Percentiles rank a stretch among this genome's conserved stretches.
Conservation (phyloP, 2,888 invertebrate genomes). For the Netelia virgata region DNA sequence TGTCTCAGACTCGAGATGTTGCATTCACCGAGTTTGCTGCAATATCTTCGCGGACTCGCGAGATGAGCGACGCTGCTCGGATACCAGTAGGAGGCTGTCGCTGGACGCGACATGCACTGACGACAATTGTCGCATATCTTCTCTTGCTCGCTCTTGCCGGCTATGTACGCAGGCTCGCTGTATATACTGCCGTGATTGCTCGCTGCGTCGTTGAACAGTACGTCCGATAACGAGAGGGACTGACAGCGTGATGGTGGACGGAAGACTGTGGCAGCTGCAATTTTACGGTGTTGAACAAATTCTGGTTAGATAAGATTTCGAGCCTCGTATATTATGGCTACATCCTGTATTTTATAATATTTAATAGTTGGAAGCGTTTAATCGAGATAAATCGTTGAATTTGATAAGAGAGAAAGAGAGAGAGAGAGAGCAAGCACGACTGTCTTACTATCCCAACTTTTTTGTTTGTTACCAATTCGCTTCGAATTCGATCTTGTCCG, state of each 20-base stretch:
- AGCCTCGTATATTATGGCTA: neutral
- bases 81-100: slow-evolving; percentile 89
- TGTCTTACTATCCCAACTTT: no score
- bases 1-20: slow-evolving; percentile 91
- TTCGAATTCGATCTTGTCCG: neutral
- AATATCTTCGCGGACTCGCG: slow-evolving; percentile 89
- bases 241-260: slow-evolving; percentile 89
- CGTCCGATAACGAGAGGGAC: slow-evolving; percentile 90
- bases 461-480: slow-evolving; percentile 55
- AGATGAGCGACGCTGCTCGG: slow-evolving; percentile 84
- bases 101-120: slow-evolving; percentile 89
- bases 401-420: no score
- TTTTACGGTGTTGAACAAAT: slow-evolving; percentile 59
- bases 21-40: slow-evolving; percentile 87
- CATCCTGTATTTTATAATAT: neutral
- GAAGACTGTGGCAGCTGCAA: slow-evolving; percentile 82
- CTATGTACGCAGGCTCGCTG: slow-evolving; percentile 92
- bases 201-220: slow-evolving; percentile 89
- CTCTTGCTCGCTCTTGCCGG: slow-evolving; percentile 86
- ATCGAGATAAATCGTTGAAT: no score
- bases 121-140: slow-evolving; percentile 92
- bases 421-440: no score
- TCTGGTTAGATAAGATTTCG: neutral
- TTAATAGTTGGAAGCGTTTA: no score
- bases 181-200: slow-evolving; percentile 93